phyloP scores from a whole-genome alignment of 2,888 invertebrate species.

The Ennomos quercinarius region DNA sequence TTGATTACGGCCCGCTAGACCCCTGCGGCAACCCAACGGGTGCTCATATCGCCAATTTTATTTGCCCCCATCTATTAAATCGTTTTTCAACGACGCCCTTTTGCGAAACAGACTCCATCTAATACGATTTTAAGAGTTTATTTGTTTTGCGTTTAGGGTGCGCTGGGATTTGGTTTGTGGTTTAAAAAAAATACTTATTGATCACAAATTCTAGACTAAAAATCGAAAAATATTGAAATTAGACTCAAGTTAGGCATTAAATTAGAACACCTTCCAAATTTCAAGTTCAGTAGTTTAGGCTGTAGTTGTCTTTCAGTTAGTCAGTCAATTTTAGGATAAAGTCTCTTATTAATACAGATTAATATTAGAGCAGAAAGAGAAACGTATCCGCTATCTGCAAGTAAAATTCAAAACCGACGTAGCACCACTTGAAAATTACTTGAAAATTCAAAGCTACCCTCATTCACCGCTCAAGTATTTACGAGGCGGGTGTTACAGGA shows the following conservation, averaged over 20 bases:
- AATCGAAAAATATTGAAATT: background rate
- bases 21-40: conserved; percentile 53
- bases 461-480: conserved; percentile 70
- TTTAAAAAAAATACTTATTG: conserved; percentile 18
- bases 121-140: conserved; percentile 53
- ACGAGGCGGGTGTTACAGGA: conserved; percentile 71
- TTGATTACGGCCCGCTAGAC: conserved; percentile 70
- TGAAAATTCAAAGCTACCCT: conserved; percentile 59
- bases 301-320: too few species aligned
- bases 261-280: too few species aligned
- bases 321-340: too few species aligned
- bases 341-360: conserved; percentile 1
- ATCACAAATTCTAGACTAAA: conserved; percentile 11
- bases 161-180: conserved; percentile 24
- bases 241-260: too few species aligned
- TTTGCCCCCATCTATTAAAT: conserved; percentile 71
- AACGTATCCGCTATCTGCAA: conserved; percentile 41
- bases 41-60: conserved; percentile 70
- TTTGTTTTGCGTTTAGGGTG: conserved; percentile 45
- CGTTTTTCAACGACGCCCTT: conserved; percentile 69
- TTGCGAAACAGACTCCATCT: conserved; percentile 53
- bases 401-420: conserved; percentile 48
- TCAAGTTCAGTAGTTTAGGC: too few species aligned
- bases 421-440: conserved; percentile 48
- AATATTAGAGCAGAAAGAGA: conserved; percentile 18